These are phyloP conservation scores for Lasioglossum villosulum DNA, from an alignment of 2,888 invertebrate genomes.

Conservation along the genomic window DNA sequence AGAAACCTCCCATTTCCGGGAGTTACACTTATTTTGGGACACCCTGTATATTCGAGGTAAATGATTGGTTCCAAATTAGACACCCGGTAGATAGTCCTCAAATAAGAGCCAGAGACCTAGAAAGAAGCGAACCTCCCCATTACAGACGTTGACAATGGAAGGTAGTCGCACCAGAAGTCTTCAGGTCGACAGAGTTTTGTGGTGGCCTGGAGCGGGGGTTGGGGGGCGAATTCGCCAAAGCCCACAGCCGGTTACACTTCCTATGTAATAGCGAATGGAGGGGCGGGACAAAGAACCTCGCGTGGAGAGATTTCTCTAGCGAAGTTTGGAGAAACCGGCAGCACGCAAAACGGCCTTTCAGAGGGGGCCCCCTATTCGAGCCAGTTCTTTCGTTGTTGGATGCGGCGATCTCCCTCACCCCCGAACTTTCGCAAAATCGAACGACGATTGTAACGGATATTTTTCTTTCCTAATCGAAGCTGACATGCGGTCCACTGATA, in stretches of 20 bases:
- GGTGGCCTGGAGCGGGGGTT: not conserved
- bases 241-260: slow-evolving; percentile 13
- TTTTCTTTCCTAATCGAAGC: slow-evolving; percentile 63
- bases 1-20: no score
- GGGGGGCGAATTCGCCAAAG: not conserved
- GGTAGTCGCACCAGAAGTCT: not conserved
- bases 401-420: not conserved
- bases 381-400: not conserved
- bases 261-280: slow-evolving; percentile 19
- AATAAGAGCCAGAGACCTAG: not conserved
- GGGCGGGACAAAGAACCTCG: slow-evolving; percentile 27
- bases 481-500: not conserved
- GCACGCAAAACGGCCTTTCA: slow-evolving; percentile 47
- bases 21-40: no score
- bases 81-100: not conserved
- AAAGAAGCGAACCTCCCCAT: not conserved
- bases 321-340: slow-evolving; percentile 60
- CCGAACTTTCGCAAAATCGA: not conserved
- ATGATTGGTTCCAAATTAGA: not conserved
- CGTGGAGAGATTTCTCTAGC: slow-evolving; percentile 51
- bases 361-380: not conserved
- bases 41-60: not conserved
- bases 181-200: not conserved
- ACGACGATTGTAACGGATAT: slow-evolving; percentile 21
- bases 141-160: not conserved